Base-by-base conservation (phyloP, 2,113 vertebrate species). In the Solea solea region DNA sequence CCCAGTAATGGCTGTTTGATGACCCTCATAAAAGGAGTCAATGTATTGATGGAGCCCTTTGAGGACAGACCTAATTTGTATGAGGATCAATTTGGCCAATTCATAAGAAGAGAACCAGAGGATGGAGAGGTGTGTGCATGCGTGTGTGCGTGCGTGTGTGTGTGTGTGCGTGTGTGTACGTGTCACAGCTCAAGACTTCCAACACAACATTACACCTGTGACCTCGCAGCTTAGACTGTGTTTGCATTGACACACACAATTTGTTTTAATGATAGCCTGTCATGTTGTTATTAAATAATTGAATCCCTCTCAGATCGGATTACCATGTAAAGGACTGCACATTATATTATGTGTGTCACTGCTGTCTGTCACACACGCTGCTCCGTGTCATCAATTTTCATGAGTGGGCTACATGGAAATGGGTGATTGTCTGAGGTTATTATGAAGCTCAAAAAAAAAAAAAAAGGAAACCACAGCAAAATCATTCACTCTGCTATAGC, bases 11-110 rank as follows among this genome's bases (percentile, higher is more conserved):
- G 95, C 91, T 96, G 94, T 96, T 95, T 95, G 95, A 97, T 96
- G 95, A 93, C 90, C 91, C 95, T 97, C 95, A 96, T 97, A 96
- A 96, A 95, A 95, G 92, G 91, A 95, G 96, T 97, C 96, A 95
- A 96, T 98, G 95, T 95, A 97, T 98, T 94, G 96, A 97, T 81
- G 91, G 81, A 89, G 87, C 89, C 93, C 93, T 95, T 94, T 94
- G 92, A 94, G 93, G 92, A 95, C 90, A 80, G 85, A 80, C 89
- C 90, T 93, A 89, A 95, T 93, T 95, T 94, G 90, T 93, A 92
- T 92, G 93, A 92, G 93, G 95, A 96, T 93, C 94, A 95, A 95
- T 96, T 95, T 86, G 83, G 92, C 94, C 93, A 94, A 95, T 94
- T 94, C 93, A 94, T 94, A 94, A 94, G 88, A 86, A 85, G 80